Base-by-base conservation (phyloP, 2,797 vertebrate genomes). In the Alfaro cultratus region DNA sequence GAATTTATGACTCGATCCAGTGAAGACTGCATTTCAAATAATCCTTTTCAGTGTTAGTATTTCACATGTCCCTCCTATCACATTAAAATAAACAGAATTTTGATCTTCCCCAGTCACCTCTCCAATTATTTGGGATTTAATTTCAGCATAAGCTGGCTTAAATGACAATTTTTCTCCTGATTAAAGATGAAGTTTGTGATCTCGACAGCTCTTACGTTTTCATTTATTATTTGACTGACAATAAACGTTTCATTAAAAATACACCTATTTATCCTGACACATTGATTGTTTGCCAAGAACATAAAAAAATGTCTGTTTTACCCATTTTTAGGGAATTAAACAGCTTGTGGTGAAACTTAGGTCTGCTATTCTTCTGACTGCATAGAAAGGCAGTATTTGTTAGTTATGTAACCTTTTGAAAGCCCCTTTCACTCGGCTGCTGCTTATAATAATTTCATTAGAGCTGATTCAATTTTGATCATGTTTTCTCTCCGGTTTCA, bases 381-480 rank as follows among this genome's bases (percentile, higher is more conserved):
- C 60, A 60, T 89, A 76, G 84, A 85, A 90, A 47, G 34, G 76
- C 31, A 43, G 43, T 12, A 53, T 76, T 51, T 87, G 78, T 86
- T 87, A 74, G 76, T 84, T 79, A 73, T 71, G 45, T 72, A 73
- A 85, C 77, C 68, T 75, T n/a, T 73, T 77, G 82, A 85, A 87
- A 86, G 75, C 49, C 79, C 18, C 18, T 12, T 60, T 46, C 77
- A 64, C 51, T 29, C 5, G 74, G 11, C 46, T 43, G 29, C 76
- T 53, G 55, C 60, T 77, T 74, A 29, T 39, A 73, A 75, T 75
- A 31, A 81, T 83, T 86, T 87, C 60, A 82, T 60, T 51, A 18
- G 72, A 84, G 74, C 60, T 73, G 75, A 80, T 83, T 91, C 76
- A 76, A 72, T 72, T 89, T 88, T 87, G n/a, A 80, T 87, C 75